phyloP scores from a whole-genome alignment of 2,888 invertebrate genomes.

The Nebria brevicollis region DNA sequence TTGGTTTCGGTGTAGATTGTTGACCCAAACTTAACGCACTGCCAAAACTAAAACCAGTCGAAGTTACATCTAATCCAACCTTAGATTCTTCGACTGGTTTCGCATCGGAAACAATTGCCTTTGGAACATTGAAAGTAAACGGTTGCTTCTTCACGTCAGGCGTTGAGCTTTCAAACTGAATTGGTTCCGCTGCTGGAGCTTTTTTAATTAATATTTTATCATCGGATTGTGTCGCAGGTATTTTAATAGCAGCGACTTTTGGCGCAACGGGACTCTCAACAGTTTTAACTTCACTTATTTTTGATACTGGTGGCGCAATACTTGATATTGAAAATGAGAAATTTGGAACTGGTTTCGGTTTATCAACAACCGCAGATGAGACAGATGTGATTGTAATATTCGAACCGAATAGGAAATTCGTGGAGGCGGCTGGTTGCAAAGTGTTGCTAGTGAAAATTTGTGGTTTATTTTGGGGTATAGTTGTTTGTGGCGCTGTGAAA shows the following conservation, averaged over 20 bases:
- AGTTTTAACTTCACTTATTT: constrained; percentile 17
- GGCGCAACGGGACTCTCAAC: neutral
- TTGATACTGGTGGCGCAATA: neutral
- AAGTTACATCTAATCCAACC: constrained; percentile 19
- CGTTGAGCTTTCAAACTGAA: neutral
- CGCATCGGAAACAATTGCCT: neutral
- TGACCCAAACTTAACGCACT: constrained; percentile 33
- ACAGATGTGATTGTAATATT: constrained; percentile 22
- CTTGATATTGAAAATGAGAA: constrained; percentile 11
- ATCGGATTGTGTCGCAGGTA: constrained; percentile 2
- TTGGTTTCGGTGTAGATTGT: constrained; percentile 37
- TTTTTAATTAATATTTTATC: constrained; percentile 4
- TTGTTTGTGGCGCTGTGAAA: constrained; percentile 26
- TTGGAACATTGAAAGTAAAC: constrained; percentile 19
- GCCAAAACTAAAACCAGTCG: constrained; percentile 31
- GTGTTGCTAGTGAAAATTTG: constrained; percentile 16
- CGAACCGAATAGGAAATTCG: constrained; percentile 11
- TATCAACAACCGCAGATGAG: neutral
- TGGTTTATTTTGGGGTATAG: constrained; percentile 30
- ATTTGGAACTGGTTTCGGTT: neutral
- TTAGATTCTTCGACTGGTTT: constrained; percentile 2
- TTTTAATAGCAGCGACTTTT: constrained; percentile 5
- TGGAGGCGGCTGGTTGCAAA: neutral
- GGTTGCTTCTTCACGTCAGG: constrained; percentile 17
- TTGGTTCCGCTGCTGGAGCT: constrained; percentile 2